These are phyloP conservation scores for Ricordea florida DNA, from an alignment of 92 coral and sea anemone genomes.

Conservation along the genomic window DNA sequence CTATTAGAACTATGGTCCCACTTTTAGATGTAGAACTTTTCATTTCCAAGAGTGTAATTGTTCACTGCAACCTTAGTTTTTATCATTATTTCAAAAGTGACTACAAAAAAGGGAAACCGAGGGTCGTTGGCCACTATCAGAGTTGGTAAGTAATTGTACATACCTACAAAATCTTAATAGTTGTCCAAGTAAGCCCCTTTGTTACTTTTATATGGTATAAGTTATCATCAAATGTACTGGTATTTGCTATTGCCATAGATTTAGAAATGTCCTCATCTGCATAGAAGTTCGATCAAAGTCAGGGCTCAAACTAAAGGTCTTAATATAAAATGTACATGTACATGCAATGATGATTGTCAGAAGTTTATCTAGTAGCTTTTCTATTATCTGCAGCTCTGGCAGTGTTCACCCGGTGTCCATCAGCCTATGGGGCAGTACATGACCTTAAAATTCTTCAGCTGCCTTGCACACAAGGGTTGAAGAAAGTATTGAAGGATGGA, in stretches of 20 bases:
- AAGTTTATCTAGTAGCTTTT: neutral
- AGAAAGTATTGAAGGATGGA: neutral
- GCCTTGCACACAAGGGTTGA: neutral
- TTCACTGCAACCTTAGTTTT: neutral
- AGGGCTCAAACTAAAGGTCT: conserved; percentile 1
- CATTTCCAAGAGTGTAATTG: neutral
- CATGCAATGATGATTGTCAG: neutral
- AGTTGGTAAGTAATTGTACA: conserved; percentile 33
- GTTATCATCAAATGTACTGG: neutral
- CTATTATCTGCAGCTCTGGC: neutral
- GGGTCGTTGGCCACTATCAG: conserved; percentile 46
- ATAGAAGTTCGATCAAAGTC: neutral
- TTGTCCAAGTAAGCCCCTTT: neutral
- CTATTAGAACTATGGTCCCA: neutral
- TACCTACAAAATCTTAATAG: too few species aligned
- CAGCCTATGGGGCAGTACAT: neutral
- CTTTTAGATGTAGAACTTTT: neutral
- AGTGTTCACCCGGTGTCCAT: neutral
- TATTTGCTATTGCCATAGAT: neutral
- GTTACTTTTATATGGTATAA: neutral
- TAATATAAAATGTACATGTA: neutral
- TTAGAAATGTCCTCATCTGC: neutral
- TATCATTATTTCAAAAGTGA: neutral
- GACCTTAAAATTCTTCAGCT: neutral
- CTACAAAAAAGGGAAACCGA: conserved; percentile 40